Base-by-base conservation (phyloP, 2,113 vertebrate genomes). In the Thalassoma bifasciatum region DNA sequence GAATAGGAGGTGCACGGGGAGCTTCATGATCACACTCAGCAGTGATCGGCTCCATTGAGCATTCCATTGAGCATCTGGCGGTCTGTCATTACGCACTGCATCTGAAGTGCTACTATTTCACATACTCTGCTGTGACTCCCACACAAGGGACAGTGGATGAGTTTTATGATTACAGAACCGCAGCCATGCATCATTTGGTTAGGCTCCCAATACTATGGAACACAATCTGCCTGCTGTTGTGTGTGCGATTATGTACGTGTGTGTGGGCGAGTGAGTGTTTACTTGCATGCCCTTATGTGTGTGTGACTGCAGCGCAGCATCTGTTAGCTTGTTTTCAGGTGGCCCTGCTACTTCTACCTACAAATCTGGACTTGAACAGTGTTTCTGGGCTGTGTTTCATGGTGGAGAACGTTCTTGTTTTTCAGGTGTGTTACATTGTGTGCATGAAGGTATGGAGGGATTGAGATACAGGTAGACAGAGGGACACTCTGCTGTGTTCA, bases 41-140 rank as follows among this genome's bases (percentile, higher is more conserved):
- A 66, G 70, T 61, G 79, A 89, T 85, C 53, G 47, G 86, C 83
- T 89, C 86, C 85, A 83, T 59, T 81, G 86, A 86, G 81, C 87
- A 72, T 87, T 85, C 77, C 81, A 81, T 81, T 71, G 85, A 92
- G 86, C 88, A 92, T 90, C 88, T 91, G 91, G 86, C 59, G 61
- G 79, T 67, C 81, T 50, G 50, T 88, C 78, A 77, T 90, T 88
- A 86, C 60, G 54, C 78, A 72, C 59, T 74, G 83, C 79, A 70
- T 87, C 74, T 82, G 70, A 90, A 89, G 83, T 89, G 75, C 61
- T 61, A 77, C 85, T 85, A 65, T 87, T 87, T 70, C 75, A 51
- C 81, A 75, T 68, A 40, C 73, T 82, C 68, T 62, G 62, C 83
- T 75, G 68, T 81, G 83, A 74, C 73, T 84, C 86, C 76, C 80